These are phyloP conservation scores for Isurus oxyrinchus DNA, from an alignment of 2,113 vertebrate genomes.

Conservation along the genomic window DNA sequence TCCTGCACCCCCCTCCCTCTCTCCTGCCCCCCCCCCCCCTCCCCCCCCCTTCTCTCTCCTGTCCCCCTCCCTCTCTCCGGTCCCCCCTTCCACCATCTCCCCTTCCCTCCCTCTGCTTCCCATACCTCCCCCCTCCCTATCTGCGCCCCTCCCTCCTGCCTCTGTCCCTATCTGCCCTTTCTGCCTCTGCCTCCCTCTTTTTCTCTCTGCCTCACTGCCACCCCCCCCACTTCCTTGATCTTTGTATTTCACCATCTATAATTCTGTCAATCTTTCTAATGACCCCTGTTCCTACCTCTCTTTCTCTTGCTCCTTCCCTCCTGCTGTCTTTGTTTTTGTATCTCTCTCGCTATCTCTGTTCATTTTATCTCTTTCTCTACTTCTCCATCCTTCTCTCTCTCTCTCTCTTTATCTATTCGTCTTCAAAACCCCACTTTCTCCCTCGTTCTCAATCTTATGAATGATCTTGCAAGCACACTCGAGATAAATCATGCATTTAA, in stretches of 20 bases:
- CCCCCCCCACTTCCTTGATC: not conserved
- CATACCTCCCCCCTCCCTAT: not conserved
- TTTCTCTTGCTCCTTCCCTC: not conserved
- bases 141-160: not conserved
- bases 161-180: no score
- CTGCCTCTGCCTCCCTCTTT: no score
- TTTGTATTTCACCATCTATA: no score
- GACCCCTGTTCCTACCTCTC: not conserved
- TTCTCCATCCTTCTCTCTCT: not conserved
- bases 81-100: not conserved
- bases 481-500: not conserved
- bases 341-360: no score
- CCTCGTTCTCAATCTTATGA: not conserved
- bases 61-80: accelerated
- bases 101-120: not conserved
- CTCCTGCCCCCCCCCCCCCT: no score
- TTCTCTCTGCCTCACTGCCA: not conserved
- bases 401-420: not conserved
- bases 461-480: not conserved
- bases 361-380: no score
- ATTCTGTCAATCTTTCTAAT: not conserved
- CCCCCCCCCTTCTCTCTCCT: no score
- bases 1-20: no score
- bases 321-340: no score
- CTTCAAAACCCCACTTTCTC: not conserved